phyloP scores from a whole-genome alignment of 2,113 vertebrate species.

The Scortum barcoo region DNA sequence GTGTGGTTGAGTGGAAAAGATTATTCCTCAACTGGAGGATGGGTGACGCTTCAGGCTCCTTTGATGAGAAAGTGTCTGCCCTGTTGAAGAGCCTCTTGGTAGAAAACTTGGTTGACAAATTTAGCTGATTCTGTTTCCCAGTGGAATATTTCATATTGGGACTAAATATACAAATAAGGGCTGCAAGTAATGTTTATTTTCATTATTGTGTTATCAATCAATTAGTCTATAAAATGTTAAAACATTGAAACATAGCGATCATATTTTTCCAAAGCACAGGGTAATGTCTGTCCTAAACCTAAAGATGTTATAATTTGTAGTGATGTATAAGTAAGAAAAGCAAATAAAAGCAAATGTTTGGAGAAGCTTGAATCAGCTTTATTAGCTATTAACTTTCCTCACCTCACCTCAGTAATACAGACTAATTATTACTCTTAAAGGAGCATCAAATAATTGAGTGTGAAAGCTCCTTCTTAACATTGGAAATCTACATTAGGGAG shows the following conservation, averaged over 20 bases:
- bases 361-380: not conserved
- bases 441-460: not conserved
- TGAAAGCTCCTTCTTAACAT: not conserved
- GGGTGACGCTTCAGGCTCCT: not conserved
- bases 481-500: too few relatives aligned
- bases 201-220: not conserved
- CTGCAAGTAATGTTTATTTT: not conserved
- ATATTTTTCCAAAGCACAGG: not conserved
- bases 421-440: not conserved
- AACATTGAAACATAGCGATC: not conserved
- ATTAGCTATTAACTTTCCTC: not conserved
- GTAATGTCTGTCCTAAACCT: not conserved
- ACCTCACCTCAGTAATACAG: not conserved
- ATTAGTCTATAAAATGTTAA: not conserved
- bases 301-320: not conserved
- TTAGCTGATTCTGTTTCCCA: not conserved
- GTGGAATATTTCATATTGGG: not conserved
- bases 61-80: not conserved
- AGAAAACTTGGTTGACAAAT: not conserved
- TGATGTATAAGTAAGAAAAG: not conserved
- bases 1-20: not conserved
- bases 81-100: slow-evolving; percentile 7
- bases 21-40: not conserved
- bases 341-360: not conserved
- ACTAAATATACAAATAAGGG: not conserved